Percentiles rank a stretch among this genome's conserved stretches.
Conservation (phyloP, 2,113 vertebrate genomes). For the Aythya baeri region DNA sequence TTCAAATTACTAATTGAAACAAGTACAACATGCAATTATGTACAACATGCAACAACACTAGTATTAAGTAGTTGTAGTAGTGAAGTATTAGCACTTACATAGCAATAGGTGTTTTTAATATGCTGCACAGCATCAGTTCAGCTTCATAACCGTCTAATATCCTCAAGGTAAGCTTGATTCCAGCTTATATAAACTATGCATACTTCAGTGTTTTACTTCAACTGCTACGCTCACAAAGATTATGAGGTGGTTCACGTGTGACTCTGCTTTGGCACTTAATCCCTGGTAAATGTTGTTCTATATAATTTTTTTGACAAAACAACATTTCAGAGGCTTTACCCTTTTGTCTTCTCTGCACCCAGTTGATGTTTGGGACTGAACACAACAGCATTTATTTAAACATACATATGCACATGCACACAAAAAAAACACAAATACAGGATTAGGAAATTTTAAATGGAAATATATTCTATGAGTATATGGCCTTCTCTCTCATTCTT, state of each 20-base stretch:
- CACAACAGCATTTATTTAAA: not conserved
- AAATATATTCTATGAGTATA: not conserved
- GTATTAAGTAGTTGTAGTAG: not conserved
- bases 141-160: not conserved
- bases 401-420: no score
- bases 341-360: not conserved
- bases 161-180: not conserved
- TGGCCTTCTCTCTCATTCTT: not conserved
- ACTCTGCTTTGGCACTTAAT: not conserved
- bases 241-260: not conserved
- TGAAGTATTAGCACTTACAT: not conserved
- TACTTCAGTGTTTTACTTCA: not conserved
- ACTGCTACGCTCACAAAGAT: not conserved
- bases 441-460: not conserved
- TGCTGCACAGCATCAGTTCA: not conserved
- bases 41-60: not conserved
- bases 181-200: not conserved
- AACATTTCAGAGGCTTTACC: not conserved
- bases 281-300: not conserved
- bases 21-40: not conserved
- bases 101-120: not conserved
- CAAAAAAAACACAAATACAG: not conserved
- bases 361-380: not conserved
- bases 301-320: not conserved
- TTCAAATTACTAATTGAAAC: not conserved